Conservation (phyloP, 2,797 vertebrate species). For the Aldrovandia affinis region DNA sequence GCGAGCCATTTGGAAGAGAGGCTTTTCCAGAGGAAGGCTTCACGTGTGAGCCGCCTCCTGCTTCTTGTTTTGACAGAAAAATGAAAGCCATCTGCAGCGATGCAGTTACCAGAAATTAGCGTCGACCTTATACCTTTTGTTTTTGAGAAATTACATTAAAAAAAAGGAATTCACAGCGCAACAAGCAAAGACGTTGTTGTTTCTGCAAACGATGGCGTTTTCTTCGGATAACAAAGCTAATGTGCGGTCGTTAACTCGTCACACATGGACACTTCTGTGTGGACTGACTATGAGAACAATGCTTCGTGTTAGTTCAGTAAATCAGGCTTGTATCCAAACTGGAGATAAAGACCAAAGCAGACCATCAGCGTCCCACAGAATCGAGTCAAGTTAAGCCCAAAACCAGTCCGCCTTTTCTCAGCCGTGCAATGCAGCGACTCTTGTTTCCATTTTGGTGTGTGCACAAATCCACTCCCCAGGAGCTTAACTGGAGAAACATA, state of each 20-base stretch:
- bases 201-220: not conserved
- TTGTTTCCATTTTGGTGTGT: not conserved
- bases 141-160: not conserved
- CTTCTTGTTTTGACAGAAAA: constrained; percentile 43
- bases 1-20: constrained; percentile 37
- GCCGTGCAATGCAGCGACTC: not conserved
- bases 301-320: not conserved
- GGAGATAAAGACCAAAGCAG: not conserved
- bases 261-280: not conserved
- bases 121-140: not conserved
- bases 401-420: not conserved
- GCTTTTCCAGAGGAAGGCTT: constrained; percentile 27
- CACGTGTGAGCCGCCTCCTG: constrained; percentile 20
- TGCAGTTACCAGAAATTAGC: constrained; percentile 21
- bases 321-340: not conserved
- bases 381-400: not conserved
- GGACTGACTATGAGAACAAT: not conserved
- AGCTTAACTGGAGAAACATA: not conserved
- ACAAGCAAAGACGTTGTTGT: not conserved
- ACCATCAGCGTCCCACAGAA: not conserved
- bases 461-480: not conserved
- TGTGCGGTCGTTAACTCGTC: not conserved
- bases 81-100: constrained; percentile 49
- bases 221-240: not conserved
- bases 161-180: not conserved